These are phyloP conservation scores for Neria commutata DNA, from an alignment of 2,888 invertebrate species.

Conservation along the genomic window DNA sequence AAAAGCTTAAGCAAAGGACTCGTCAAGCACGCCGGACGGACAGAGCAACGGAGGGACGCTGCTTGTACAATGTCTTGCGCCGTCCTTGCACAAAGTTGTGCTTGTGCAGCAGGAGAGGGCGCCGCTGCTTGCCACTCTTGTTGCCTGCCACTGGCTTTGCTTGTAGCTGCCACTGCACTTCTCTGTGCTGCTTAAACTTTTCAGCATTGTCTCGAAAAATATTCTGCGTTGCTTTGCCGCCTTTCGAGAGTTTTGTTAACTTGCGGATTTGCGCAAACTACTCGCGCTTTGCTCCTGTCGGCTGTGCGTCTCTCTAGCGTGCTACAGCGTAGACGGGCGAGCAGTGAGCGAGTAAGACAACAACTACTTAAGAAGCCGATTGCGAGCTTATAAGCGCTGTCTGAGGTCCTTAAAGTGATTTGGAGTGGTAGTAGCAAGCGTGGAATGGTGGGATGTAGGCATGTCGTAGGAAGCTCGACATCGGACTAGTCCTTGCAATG, in stretches of 20 bases:
- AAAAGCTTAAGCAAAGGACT: constrained; percentile 34
- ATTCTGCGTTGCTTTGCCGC: constrained; percentile 13
- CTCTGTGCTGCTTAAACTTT: constrained; percentile 40
- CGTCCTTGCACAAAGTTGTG: constrained; percentile 34
- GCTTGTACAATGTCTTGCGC: constrained; percentile 9
- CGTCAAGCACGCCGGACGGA: not conserved
- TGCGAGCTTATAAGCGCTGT: constrained; percentile 48
- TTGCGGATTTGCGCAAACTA: constrained; percentile 56
- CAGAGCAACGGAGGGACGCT: not conserved
- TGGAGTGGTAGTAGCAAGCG: not conserved
- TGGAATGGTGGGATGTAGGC: not conserved
- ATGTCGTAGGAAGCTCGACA: too few relatives aligned
- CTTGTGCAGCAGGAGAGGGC: constrained; percentile 34
- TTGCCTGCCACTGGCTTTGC: not conserved
- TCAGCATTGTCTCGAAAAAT: constrained; percentile 31
- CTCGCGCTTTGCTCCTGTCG: too few relatives aligned
- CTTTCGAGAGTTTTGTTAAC: constrained; percentile 44
- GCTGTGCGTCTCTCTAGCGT: constrained; percentile 30
- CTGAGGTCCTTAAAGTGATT: constrained; percentile 22
- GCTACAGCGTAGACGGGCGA: constrained; percentile 8
- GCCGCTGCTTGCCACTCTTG: constrained; percentile 29
- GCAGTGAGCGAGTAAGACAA: constrained; percentile 42
- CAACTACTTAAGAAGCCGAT: constrained; percentile 58
- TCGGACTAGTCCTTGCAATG: too few relatives aligned
- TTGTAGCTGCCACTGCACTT: constrained; percentile 1